Evolutionary conservation across 2,797 vertebrate species (phyloP).

Genomic region (Oreortyx pictus): DNA sequence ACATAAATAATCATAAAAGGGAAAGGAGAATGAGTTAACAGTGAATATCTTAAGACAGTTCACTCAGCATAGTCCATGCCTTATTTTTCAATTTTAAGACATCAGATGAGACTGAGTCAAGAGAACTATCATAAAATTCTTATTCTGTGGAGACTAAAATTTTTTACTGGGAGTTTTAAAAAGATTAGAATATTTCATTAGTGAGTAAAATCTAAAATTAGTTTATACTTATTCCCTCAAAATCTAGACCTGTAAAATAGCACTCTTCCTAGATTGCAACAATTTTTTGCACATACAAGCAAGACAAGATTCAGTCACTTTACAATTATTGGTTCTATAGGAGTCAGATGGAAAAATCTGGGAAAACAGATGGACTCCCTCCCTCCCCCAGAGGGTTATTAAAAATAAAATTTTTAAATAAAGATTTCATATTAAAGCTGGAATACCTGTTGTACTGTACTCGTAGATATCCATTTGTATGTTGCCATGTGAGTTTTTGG

Average conservation of each 20-base stretch:
- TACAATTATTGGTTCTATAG: not conserved
- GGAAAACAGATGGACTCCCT: not conserved
- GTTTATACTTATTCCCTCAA: not conserved
- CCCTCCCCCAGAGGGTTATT: not conserved
- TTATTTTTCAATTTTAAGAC: not conserved
- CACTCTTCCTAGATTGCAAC: not conserved
- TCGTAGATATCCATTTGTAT: not conserved
- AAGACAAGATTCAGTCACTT: not conserved
- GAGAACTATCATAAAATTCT: not conserved
- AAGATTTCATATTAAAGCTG: not conserved
- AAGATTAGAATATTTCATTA: not conserved
- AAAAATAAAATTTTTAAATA: not conserved
- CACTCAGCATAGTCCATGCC: not conserved
- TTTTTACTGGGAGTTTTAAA: not conserved
- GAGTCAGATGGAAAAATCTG: not conserved
- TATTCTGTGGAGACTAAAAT: not conserved
- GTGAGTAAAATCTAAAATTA: not conserved
- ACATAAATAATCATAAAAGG: not conserved
- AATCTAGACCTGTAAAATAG: not conserved
- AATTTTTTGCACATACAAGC: not conserved
- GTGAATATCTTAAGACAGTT: not conserved
- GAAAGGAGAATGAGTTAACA: not conserved
- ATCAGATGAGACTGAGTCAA: not conserved
- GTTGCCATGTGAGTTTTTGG: not conserved
- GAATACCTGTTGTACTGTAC: not conserved